Evolutionary conservation across 1,140 invertebrate species (phyloP), one percentile per base, ranked within the genome.

Genomic region (Diabrotica virgifera): DNA sequence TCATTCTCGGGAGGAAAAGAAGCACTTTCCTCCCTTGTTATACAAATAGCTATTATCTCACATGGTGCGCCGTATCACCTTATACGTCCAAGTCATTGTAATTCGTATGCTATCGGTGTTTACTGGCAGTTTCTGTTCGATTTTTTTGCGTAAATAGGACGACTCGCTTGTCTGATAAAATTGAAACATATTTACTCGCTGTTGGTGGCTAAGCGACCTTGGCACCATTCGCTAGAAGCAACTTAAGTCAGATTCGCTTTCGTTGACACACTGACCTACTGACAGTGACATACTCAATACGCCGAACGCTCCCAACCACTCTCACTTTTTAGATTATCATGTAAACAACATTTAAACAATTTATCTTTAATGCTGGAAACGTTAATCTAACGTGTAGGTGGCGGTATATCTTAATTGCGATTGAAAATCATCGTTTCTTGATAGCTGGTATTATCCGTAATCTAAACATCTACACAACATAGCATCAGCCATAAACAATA

Each of bases 211-310:
- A 61, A 56, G n/a, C 68, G 70, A 69, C 72, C 72, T 73, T 73
- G 72, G 63, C 70, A 71, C 62, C 69, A 70, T 67, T 73, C 36
- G 63, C 66, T 62, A 62, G 55, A 59, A 24, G 13, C 60, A 65
- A 64, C 65, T 66, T 66, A 53, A 71, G 64, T 65, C 67, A 66
- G 72, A 73, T 73, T 73, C 72, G 66, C 70, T 73, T 68, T 73
- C 72, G 72, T 72, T 70, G 71, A 74, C 72, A 72, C 62, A 74
- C 69, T 74, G 62, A 74, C 72, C 72, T 53, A 71, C 66, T 74
- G 69, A 69, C 67, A 70, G 62, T 69, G 67, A 69, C 59, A 62
- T 61, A 61, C 59, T 52, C 50, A n/a, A 13, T 7, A 12, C 37
- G 36, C 24, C 24, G 24, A 24, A 24, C 24, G 24, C 24, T 24